These are phyloP conservation scores for Zele albiditarsus DNA, from an alignment of 2,888 invertebrate genomes.

Conservation along the genomic window DNA sequence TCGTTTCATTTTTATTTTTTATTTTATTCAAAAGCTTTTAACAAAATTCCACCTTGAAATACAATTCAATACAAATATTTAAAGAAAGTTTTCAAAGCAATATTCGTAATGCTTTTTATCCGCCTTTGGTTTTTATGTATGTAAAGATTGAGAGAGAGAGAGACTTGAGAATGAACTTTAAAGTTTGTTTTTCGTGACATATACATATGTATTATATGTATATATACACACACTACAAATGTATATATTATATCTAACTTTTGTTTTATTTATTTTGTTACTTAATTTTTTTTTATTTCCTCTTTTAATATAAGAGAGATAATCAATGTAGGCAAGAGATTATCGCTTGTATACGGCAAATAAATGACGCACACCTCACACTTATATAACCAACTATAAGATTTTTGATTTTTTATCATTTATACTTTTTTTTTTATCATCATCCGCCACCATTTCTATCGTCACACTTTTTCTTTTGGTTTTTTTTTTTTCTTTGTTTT, in stretches of 20 bases:
- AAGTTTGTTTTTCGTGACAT: background rate
- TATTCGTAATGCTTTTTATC: background rate
- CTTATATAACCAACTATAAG: background rate
- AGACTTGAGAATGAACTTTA: background rate
- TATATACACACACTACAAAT: slow-evolving; percentile 3
- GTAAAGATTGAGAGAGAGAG: background rate
- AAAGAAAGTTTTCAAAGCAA: slow-evolving; percentile 8
- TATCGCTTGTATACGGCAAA: slow-evolving; percentile 3
- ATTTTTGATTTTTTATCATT: slow-evolving; percentile 14
- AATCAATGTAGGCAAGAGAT: slow-evolving; percentile 10
- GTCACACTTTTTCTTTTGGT: slow-evolving; percentile 30
- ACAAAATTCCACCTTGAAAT: background rate
- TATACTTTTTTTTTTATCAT: slow-evolving; percentile 21
- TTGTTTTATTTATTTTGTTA: background rate
- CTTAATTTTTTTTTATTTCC: background rate
- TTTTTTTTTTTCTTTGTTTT: slow-evolving; percentile 24
- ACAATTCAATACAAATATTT: background rate
- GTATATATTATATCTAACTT: background rate
- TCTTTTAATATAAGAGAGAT: slow-evolving; percentile 6
- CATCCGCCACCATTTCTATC: slow-evolving; percentile 22
- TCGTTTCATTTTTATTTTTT: background rate
- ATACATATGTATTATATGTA: slow-evolving; percentile 9
- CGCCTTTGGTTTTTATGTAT: background rate
- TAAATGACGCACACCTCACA: slow-evolving; percentile 32
- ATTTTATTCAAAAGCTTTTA: slow-evolving; percentile 8